Evolutionary conservation across 2,888 invertebrate genomes (phyloP), one percentile per base, ranked within the genome.

Genomic region (Cistogaster globosa): DNA sequence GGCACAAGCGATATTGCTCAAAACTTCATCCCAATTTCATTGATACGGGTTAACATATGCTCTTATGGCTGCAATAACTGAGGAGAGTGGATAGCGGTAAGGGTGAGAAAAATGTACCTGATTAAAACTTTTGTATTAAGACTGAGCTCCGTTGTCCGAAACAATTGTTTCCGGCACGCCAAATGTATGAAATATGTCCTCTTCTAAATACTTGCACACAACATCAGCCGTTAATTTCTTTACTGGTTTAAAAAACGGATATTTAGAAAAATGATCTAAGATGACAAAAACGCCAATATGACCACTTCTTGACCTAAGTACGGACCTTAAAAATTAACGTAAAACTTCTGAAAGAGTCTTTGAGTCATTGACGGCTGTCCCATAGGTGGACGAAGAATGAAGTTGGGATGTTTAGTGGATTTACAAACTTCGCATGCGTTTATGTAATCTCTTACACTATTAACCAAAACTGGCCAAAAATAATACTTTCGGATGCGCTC

Each of bases 341-440:
- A 63, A 7, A 63, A 16, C 16, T 20, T 63, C 14, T 63, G 63
- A 14, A 63, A 45, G 9, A 63, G 22, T 22, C 63, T 42, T 22
- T 22, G 8, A 8, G 42, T 7, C 45, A 0, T 16, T 8, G 45
- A 2, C 0, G 16, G 6, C 2, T 9, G 45, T 1, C 74, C 81
- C 60, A 82, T 69, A 36, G 78, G 85, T 32, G 48, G 57, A n/a
- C 32, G 58, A 36, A 63, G 9, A 6, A 48, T 26, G 16, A 8
- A 63, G 9, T 45, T 63, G 9, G 63, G 63, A 48, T 65, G 48
- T 18, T 51, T 65, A 9, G 48, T 65, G 2, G 51, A n/a, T 18
- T 65, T 65, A 11, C 48, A 65, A 4, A 51, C 16, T 6, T 18
- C n/a, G 18, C 65, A 65, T 11, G 3, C 2, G 14, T 65, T 65